Conservation (phyloP, 1,140 invertebrate species). For the Magallana ariakensis region DNA sequence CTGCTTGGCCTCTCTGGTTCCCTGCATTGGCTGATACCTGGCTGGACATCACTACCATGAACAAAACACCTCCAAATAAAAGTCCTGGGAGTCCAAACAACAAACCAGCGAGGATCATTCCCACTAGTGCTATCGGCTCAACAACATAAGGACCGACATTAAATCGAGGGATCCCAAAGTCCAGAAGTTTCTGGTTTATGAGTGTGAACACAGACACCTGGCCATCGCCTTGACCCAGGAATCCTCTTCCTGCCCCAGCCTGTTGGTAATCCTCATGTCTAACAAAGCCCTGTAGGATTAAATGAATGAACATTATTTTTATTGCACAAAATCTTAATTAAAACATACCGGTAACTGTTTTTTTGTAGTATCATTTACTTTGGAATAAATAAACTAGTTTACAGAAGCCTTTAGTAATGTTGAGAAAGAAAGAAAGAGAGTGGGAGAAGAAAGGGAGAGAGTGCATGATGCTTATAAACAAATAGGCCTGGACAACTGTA, state of each 20-base stretch:
- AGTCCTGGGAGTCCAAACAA: slow-evolving; percentile 71
- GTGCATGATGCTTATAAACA: too few species aligned
- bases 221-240: slow-evolving; percentile 51
- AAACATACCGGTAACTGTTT: too few species aligned
- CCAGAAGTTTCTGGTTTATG: slow-evolving; percentile 67
- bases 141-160: slow-evolving; percentile 67
- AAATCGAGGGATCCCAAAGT: slow-evolving; percentile 66
- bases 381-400: too few species aligned
- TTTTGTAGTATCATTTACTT: too few species aligned
- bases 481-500: too few species aligned
- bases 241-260: slow-evolving; percentile 43
- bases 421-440: too few species aligned
- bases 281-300: slow-evolving; percentile 48
- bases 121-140: slow-evolving; percentile 69
- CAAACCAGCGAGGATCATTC: slow-evolving; percentile 65
- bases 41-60: slow-evolving; percentile 65
- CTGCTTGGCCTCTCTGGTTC: background rate
- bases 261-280: slow-evolving; percentile 60
- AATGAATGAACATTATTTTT: too few species aligned
- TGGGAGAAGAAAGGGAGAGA: too few species aligned
- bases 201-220: slow-evolving; percentile 66
- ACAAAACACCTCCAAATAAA: slow-evolving; percentile 68
- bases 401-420: too few species aligned
- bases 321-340: too few species aligned
- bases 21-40: background rate